A percentile compares a stretch with the other conserved stretches of the same genome.
phyloP scores from a whole-genome alignment of 2,888 invertebrate species.

The Volucella zonaria region DNA sequence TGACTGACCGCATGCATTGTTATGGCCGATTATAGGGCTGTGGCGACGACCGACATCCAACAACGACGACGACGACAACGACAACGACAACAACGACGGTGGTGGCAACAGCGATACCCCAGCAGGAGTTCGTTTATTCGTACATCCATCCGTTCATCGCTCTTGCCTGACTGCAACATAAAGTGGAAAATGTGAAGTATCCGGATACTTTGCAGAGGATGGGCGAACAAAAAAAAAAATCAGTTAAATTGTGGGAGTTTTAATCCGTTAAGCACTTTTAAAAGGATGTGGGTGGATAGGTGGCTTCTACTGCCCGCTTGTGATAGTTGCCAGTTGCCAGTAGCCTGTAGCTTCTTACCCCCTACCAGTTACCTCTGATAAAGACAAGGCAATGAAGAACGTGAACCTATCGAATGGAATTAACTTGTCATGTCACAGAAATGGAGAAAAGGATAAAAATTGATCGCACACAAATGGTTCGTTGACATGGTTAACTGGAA shows the following conservation, averaged over 20 bases:
- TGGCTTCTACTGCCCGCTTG: background rate
- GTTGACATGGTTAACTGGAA: conserved; percentile 62
- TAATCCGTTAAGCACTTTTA: conserved; percentile 64
- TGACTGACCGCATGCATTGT: conserved; percentile 68
- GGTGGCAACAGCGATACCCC: background rate
- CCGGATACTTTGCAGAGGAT: background rate
- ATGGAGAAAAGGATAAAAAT: conserved; percentile 48
- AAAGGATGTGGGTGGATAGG: background rate
- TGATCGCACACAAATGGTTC: conserved; percentile 68
- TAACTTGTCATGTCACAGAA: conserved; percentile 72
- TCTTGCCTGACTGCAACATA: conserved; percentile 6
- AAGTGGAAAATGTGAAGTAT: conserved; percentile 36
- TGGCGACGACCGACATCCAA: conserved; percentile 32
- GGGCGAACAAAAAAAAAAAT: conserved; percentile 3
- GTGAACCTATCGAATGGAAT: conserved; percentile 71
- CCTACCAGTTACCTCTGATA: too few relatives aligned
- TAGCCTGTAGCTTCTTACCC: too few relatives aligned
- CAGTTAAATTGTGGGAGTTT: conserved; percentile 50
- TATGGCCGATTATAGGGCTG: conserved; percentile 68
- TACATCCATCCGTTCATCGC: conserved; percentile 10
- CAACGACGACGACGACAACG: background rate
- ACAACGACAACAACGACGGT: background rate
- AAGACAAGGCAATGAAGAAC: conserved; percentile 51
- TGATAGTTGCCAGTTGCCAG: too few relatives aligned
- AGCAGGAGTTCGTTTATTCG: conserved; percentile 49